Base-by-base conservation (phyloP, 2,113 vertebrate genomes). In the Cyprinodon tularosa region DNA sequence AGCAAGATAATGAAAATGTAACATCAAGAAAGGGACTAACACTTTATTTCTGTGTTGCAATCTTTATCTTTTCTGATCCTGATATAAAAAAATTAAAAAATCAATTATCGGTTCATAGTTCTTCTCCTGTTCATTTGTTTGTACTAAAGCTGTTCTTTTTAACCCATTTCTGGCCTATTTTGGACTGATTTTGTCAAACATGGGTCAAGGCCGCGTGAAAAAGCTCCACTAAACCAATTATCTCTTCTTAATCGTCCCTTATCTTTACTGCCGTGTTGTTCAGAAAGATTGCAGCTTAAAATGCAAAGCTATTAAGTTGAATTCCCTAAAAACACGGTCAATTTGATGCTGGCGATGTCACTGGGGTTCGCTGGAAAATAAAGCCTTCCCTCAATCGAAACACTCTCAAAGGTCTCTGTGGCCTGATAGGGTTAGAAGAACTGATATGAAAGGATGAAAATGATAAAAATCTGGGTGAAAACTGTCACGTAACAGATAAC, bases 251-350 rank as follows among this genome's bases (percentile, higher is more conserved):
- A 74, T 86, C 68, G 36, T 69, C 68, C 37, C 78, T 93, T 93
- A 94, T 94, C 93, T 94, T 94, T 93, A 94, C 88, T 74, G 89
- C 90, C 15, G 29, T 92, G 91, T 92, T 94, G 93, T 93, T 89
- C 86, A 86, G 75, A 39, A 40, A 74, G 73, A 88, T 88, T 80
- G 76, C 82, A 62, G 50, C 78, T 57, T 85, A 40, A 90, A 90
- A 90, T 71, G 77, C 69, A 75, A 64, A 84, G 79, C 71, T 62
- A 44, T 91, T 83, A 90, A 90, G 62, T 47, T 72, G n/a, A 87
- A 86, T 83, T 22, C 62, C 66, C 74, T 65, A 75, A 74, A 83
- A 78, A 79, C 83, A 77, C 53, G 63, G 42, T 47, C 14, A 45
- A 40, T 59, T 15, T 39, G 38, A 40, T 14, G 38, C 3, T 12